Conservation (phyloP, 92 coral and sea anemone genomes). For the Zoanthus sociatus region DNA sequence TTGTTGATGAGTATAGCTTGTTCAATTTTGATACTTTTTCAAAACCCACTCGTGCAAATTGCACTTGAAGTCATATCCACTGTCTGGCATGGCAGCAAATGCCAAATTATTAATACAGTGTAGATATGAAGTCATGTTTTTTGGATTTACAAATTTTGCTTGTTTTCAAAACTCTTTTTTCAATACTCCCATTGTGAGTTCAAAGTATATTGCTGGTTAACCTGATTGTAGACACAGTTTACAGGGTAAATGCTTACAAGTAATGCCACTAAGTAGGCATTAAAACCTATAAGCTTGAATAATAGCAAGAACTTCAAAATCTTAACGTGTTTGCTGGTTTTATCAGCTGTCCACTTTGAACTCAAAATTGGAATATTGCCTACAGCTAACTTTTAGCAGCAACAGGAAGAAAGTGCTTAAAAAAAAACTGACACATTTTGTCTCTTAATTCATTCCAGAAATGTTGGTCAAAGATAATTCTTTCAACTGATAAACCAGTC, state of each 20-base stretch:
- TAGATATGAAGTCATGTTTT: neutral
- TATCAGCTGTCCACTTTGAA: neutral
- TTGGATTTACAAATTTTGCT: too few species aligned
- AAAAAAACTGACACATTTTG: neutral
- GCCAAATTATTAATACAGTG: neutral
- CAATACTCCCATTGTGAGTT: neutral
- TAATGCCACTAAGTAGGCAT: neutral
- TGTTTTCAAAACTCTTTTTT: neutral
- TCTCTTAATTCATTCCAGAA: neutral
- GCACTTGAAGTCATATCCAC: neutral
- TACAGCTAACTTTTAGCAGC: neutral
- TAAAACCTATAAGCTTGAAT: neutral
- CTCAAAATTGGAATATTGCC: neutral
- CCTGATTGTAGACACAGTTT: neutral
- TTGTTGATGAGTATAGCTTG: too few species aligned
- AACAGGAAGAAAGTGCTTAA: slow-evolving; percentile 9
- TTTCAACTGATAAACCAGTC: neutral
- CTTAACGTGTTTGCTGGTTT: neutral
- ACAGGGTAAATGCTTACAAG: neutral
- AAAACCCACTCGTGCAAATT: neutral
- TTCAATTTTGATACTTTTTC: neutral
- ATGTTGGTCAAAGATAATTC: neutral
- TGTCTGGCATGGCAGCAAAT: neutral
- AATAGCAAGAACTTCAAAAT: neutral
- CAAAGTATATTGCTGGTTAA: neutral